phyloP scores from a whole-genome alignment of 2,113 vertebrate species.

The Menidia beryllina region DNA sequence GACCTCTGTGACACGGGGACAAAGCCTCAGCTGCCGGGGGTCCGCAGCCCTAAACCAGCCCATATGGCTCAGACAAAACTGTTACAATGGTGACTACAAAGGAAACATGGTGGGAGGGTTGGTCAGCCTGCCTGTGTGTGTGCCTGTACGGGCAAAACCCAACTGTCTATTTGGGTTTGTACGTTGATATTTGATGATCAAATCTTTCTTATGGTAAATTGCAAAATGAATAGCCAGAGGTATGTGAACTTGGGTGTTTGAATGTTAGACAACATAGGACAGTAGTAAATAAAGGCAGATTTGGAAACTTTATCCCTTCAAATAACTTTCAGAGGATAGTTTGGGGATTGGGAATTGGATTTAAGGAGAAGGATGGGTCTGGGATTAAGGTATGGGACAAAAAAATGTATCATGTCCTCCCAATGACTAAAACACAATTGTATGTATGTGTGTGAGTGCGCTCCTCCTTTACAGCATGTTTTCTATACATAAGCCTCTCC shows the following conservation, averaged over 20 bases:
- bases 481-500: slow-evolving; percentile 51
- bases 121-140: slow-evolving; percentile 45
- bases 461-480: slow-evolving; percentile 36
- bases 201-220: slow-evolving; percentile 30
- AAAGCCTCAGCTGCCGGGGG: slow-evolving; percentile 83
- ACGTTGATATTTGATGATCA: slow-evolving; percentile 43
- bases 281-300: too few species aligned
- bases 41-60: slow-evolving; percentile 80
- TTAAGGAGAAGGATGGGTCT: not conserved
- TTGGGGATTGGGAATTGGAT: not conserved
- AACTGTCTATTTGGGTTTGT: slow-evolving; percentile 56
- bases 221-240: slow-evolving; percentile 4
- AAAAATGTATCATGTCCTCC: not conserved
- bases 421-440: not conserved
- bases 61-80: slow-evolving; percentile 85
- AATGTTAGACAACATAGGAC: too few species aligned
- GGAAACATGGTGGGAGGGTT: slow-evolving; percentile 80
- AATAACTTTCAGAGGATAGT: not conserved
- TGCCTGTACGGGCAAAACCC: slow-evolving; percentile 48
- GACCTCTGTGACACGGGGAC: slow-evolving; percentile 80
- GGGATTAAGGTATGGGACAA: too few species aligned
- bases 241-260: not conserved
- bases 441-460: slow-evolving; percentile 13
- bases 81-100: slow-evolving; percentile 82
- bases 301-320: not conserved